Conservation (phyloP, 2,888 invertebrate species). For the Dysmachus trigonus region DNA sequence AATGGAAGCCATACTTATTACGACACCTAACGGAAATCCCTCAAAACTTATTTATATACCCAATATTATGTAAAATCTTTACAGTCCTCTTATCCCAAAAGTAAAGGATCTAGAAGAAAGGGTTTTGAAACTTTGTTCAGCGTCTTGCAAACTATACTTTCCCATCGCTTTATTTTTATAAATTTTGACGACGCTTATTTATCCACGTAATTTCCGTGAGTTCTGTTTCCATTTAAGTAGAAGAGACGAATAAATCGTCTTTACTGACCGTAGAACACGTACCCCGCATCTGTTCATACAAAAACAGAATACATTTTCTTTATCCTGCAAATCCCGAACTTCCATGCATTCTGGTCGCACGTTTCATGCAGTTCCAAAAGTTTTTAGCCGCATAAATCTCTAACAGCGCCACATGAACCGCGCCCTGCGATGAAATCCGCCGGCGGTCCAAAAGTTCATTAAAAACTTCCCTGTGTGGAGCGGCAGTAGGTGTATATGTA, state of each 20-base stretch:
- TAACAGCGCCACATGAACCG: background rate
- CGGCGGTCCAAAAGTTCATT: background rate
- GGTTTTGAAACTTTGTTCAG: no score
- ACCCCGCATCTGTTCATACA: background rate
- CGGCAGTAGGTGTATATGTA: background rate
- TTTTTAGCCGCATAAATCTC: background rate
- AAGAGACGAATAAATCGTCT: background rate
- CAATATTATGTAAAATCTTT: no score
- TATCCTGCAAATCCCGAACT: background rate
- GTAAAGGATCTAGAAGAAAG: no score
- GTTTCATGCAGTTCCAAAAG: background rate
- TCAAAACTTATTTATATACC: no score
- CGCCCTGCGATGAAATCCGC: background rate
- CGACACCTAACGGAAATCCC: no score
- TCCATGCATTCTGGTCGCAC: background rate
- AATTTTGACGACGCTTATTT: no score
- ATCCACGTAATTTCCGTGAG: no score
- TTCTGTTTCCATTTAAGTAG: no score
- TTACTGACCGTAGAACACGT: background rate
- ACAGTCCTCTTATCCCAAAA: no score
- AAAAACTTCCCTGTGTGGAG: background rate
- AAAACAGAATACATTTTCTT: background rate
- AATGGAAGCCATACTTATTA: no score
- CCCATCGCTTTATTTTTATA: no score
- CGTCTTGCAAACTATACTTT: no score